Evolutionary conservation across 2,113 vertebrate genomes (phyloP).

Genomic region (Ascaphus truei): DNA sequence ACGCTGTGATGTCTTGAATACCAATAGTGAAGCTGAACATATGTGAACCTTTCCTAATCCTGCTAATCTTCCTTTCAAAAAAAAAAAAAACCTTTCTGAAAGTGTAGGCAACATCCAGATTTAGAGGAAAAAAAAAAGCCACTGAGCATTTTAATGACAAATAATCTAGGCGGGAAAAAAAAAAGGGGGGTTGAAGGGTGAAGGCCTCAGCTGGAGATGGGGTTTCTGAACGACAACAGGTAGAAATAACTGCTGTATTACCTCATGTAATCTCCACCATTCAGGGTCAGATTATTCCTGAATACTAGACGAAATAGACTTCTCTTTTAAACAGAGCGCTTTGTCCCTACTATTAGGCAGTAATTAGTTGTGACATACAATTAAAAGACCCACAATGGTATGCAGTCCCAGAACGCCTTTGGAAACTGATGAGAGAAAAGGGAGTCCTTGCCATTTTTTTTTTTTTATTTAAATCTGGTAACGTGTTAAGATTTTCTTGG

Average conservation of each 20-base stretch:
- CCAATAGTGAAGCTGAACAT: slow-evolving; percentile 91
- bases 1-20: slow-evolving; percentile 80
- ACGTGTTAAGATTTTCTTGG: slow-evolving; percentile 11
- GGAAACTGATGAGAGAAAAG: slow-evolving; percentile 80
- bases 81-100: slow-evolving; percentile 64
- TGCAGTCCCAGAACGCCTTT: slow-evolving; percentile 76
- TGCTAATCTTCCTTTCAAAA: slow-evolving; percentile 91
- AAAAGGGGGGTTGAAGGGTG: slow-evolving; percentile 37
- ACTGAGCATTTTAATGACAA: slow-evolving; percentile 71
- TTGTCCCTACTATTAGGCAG: slow-evolving; percentile 83
- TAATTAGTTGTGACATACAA: slow-evolving; percentile 93
- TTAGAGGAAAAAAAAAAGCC: slow-evolving; percentile 46
- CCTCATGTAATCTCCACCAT: slow-evolving; percentile 61
- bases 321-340: slow-evolving; percentile 62
- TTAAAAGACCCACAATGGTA: slow-evolving; percentile 77
- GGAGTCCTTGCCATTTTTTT: slow-evolving; percentile 58
- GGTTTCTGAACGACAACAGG: slow-evolving; percentile 64
- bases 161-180: slow-evolving; percentile 54
- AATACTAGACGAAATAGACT: slow-evolving; percentile 56
- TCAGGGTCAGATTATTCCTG: slow-evolving; percentile 65
- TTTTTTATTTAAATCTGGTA: slow-evolving; percentile 33
- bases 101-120: slow-evolving; percentile 81
- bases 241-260: slow-evolving; percentile 61
- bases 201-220: slow-evolving; percentile 58
- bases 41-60: slow-evolving; percentile 97